Base-by-base conservation (phyloP, 2,113 vertebrate species). In the Felis catus region DNA sequence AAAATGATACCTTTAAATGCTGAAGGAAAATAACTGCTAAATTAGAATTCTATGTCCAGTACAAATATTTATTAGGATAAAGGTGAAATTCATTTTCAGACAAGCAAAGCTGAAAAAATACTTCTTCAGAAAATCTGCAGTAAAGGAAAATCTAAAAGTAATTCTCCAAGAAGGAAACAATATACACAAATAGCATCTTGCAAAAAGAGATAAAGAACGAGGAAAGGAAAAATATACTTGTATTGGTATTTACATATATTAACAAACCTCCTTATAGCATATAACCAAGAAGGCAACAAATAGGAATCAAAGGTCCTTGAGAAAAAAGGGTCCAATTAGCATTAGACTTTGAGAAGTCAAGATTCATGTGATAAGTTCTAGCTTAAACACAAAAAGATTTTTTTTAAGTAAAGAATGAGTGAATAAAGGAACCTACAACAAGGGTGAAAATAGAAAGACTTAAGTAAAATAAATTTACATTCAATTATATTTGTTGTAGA, bases 1-100 rank as follows among this genome's bases (percentile, higher is more conserved):
- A 2, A 89, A 83, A 89, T 80, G 9, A 15, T 79, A 78, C 36
- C 73, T 89, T 89, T 71, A 71, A 58, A 1, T 65, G 27, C 23
- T 89, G 63, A 91, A 87, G 45, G 13, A 97, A 97, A 78, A 83
- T 76, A 91, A 23, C 23, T 87, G 25, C 65, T 87, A 94, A 68
- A 91, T 87, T 82, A 76, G 36, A 96, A 87, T 68, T 58, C 27
- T 68, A 23, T 74, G 31, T 21, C 73, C 25, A 74, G 36, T 74
- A 68, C n/a, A 94, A 81, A 74, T 74, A 86, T 87, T 91, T 48
- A 87, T 48, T 96, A 87, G 36, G 41, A 81, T 48, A 74, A 74
- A 86, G 4, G 53, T 73, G 51, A 79, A 96, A 80, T 94, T 65
- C 2, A 79, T 63, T 66, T 86, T 80, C 21, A 94, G 16, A 39